Base-by-base conservation (phyloP, 2,113 vertebrate species). In the Rhinolophus ferrumequinum region DNA sequence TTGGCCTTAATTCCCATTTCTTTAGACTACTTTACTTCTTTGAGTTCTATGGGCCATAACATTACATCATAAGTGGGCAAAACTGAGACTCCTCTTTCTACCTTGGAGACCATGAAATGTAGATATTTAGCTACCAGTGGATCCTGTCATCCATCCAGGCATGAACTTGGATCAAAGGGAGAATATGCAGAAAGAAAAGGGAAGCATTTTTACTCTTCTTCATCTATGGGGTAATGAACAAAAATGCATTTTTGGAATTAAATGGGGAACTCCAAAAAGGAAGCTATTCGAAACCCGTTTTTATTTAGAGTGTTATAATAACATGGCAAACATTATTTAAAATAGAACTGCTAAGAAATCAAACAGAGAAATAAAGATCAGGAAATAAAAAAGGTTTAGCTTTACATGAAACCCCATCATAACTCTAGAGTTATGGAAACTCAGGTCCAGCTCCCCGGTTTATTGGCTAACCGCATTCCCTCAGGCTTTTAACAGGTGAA, bases 1-100 rank as follows among this genome's bases (percentile, higher is more conserved):
- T 44, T 90, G 69, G 76, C 56, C 38, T 56, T 73, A 10, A 35
- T 89, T 94, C 90, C 35, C 33, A 88, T 88, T 90, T 76, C 81
- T 73, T 88, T 94, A 69, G 88, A 80, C 4, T 58, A 85, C 21
- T 95, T 93, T 69, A 85, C 62, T 91, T 85, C 24, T 95, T 72
- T 84, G 88, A 95, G 79, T 70, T 92, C 69, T 22, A 24, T 54
- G 38, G 60, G 47, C 33, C 76, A 79, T n/a, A 75, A 76, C 15
- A 72, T 81, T 82, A 95, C 67, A 90, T 90, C 64, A 28, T 62
- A 75, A 90, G 38, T 75, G 28, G 60, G 41, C 84, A 92, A 83
- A 72, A 80, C 4, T 30, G 41, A 94, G 79, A 76, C 54, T 72
- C 24, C 54, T 88, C 44, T 92, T 90, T 73, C 30, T 30, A 62